Evolutionary conservation across 2,797 vertebrate species (phyloP), one percentile per base, ranked within the genome.

Genomic region (Hafferia zeledoni): DNA sequence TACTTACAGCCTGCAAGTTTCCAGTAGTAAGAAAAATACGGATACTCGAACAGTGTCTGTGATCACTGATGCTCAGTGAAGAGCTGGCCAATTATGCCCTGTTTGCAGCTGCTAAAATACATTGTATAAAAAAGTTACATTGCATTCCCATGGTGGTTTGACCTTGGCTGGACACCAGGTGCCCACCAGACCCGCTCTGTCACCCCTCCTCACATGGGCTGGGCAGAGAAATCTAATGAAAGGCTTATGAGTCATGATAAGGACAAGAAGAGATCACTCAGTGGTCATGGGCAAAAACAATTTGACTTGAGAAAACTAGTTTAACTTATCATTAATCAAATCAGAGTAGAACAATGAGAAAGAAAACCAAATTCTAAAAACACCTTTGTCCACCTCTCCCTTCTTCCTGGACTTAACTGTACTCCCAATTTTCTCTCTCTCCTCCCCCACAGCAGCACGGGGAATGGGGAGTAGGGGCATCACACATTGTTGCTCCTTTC

Each of bases 91-190:
- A 56, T 72, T 52, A 75, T 11, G 18, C 17, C 70, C 63, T 69
- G 25, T 84, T 81, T 75, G 65, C 43, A 94, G 59, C 17, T 85
- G 39, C 55, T 87, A 82, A 47, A 84, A 89, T 28, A 69, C 11
- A 53, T 85, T 53, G 19, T 24, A 43, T 30, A 23, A 61, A 56
- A 55, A 80, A 64, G 17, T 27, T 71, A 41, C 27, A 75, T 6
- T 81, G 37, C 65, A 81, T 78, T 83, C 41, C 53, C 43, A 5
- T 8, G 35, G 43, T 33, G 1, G 2, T 55, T 39, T 61, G 43
- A 78, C 43, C 13, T 24, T 71, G 70, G 27, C 46, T 49, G 19
- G 39, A 64, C 25, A 22, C 39, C 72, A 87, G 5, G 46, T 23
- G 35, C 37, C 47, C 72, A 33, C n/a, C 43, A 83, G 72, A 83